Base-by-base conservation (phyloP, 2,888 invertebrate genomes). In the Hemaris fuciformis region DNA sequence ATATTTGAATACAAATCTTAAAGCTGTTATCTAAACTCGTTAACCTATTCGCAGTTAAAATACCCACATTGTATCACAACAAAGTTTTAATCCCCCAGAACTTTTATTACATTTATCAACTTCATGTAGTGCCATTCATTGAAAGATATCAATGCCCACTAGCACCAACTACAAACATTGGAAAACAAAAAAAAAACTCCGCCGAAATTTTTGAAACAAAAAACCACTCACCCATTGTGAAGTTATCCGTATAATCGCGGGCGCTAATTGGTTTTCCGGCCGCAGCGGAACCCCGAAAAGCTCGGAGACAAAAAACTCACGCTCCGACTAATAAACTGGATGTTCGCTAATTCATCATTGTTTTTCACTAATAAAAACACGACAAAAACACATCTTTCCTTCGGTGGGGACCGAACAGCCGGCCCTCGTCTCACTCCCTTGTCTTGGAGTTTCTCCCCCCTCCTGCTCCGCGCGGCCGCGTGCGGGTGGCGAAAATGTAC, bases 301-400 rank as follows among this genome's bases (percentile, higher is more conserved):
- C 61, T 38, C 61, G 68, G 73, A 69, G 68, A 68, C 74, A 85
- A 80, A 83, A 80, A 80, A 77, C 72, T 74, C 77, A 77, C 71
- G 78, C 76, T 64, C 79, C 79, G 71, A 79, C 83, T 84, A 85
- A 87, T 86, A 87, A 85, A 84, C 78, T 81, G 79, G 81, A 81
- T 78, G 81, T 84, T 80, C 83, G 77, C 83, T 87, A 88, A 90
- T 89, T 88, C 87, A 87, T 90, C 87, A 89, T 87, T 88, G 90
- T 88, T 87, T 84, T 85, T 86, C 79, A 83, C 84, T 86, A 88
- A 88, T 88, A 88, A 89, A 90, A 88, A 89, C 87, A 88, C 80
- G 89, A 87, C 85, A 82, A 81, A 83, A 84, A 86, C 87, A 89
- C 77, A 72, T 81, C 78, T 78, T 73, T 67, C 70, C 72, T 72